Percentiles rank a stretch among this genome's conserved stretches.
Evolutionary conservation across 2,113 vertebrate genomes (phyloP).

Genomic region (Numenius arquata): DNA sequence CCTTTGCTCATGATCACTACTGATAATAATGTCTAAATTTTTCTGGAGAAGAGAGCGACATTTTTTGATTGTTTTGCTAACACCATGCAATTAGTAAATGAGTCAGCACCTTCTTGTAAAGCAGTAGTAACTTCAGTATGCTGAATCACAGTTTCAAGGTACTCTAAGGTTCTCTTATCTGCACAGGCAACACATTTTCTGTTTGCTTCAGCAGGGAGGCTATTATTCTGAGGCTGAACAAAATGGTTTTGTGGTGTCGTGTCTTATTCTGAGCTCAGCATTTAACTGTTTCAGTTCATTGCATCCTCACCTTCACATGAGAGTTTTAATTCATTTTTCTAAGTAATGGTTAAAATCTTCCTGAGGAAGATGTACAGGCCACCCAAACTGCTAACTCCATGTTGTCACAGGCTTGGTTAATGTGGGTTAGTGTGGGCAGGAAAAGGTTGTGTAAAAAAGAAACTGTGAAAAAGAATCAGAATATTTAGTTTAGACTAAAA

Average conservation of each 20-base stretch:
- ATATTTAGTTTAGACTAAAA: background rate
- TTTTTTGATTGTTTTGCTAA: background rate
- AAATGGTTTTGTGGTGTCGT: background rate
- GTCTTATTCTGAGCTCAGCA: constrained; percentile 23
- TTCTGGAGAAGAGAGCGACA: background rate
- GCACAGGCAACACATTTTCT: constrained; percentile 42
- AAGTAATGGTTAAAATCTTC: background rate
- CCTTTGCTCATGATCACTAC: background rate
- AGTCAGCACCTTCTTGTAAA: constrained; percentile 45
- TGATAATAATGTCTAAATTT: accelerated
- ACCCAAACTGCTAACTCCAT: background rate
- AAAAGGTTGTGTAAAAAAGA: background rate
- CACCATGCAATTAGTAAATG: background rate
- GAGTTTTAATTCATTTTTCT: background rate
- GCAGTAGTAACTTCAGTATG: constrained; percentile 13
- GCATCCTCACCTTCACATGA: background rate
- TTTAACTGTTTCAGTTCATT: constrained; percentile 32
- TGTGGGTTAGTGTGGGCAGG: background rate
- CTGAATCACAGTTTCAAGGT: constrained; percentile 58
- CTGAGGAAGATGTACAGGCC: background rate
- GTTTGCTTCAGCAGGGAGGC: constrained; percentile 39
- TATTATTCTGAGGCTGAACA: constrained; percentile 12
- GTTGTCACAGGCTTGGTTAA: background rate
- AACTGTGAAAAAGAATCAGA: background rate
- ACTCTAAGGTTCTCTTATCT: constrained; percentile 19